phyloP scores from a whole-genome alignment of 1,140 invertebrate species.

The Dolichoris vasculosae region DNA sequence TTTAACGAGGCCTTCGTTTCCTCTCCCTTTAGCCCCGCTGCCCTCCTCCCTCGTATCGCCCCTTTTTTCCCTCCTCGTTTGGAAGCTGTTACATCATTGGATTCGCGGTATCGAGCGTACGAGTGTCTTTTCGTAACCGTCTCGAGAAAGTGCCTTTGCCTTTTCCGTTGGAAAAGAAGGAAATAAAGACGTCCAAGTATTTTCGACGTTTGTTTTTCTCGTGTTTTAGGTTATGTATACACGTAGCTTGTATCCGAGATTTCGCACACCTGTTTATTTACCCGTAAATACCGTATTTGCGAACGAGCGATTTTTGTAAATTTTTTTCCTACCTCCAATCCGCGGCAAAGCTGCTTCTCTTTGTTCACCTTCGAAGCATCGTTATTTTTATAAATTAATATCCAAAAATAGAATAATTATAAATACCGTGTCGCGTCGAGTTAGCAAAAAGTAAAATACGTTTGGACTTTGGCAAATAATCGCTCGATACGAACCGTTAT shows the following conservation, averaged over 20 bases:
- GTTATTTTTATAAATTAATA: too few relatives aligned
- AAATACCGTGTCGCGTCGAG: too few relatives aligned
- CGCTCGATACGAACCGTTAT: too few relatives aligned
- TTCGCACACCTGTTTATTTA: slow-evolving; percentile 15
- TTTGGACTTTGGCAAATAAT: too few relatives aligned
- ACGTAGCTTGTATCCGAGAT: background rate
- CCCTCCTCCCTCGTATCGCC: too few relatives aligned
- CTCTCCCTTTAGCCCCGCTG: too few relatives aligned
- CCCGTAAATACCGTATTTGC: background rate
- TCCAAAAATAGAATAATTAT: too few relatives aligned
- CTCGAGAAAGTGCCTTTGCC: background rate
- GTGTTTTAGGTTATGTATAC: slow-evolving; percentile 16
- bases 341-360: background rate
- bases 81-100: background rate
- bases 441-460: too few relatives aligned
- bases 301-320: background rate
- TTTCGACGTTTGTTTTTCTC: background rate
- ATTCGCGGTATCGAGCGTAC: background rate
- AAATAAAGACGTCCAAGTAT: background rate
- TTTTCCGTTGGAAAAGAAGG: background rate
- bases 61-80: background rate
- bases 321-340: background rate
- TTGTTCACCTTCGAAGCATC: too few relatives aligned
- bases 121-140: background rate
- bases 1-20: background rate